Conservation (phyloP, 2,113 vertebrate genomes). For the Puffinus mauretanicus region DNA sequence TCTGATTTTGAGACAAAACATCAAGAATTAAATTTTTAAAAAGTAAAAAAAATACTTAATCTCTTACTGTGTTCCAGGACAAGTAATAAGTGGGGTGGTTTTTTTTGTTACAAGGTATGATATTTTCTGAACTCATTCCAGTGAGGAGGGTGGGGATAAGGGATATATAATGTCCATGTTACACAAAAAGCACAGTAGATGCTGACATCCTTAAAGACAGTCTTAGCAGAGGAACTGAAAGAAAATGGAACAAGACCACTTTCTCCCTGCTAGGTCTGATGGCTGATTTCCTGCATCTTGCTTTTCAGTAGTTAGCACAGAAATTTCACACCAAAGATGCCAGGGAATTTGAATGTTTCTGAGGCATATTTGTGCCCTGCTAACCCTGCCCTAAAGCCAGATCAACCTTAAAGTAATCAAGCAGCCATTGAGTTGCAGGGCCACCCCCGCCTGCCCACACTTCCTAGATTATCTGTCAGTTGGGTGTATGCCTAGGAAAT, state of each 20-base stretch:
- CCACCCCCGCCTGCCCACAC: not conserved
- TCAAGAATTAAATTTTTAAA: not conserved
- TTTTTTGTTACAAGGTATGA: not conserved
- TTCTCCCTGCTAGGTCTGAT: not conserved
- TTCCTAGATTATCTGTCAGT: not conserved
- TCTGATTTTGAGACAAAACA: not conserved
- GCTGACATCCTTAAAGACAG: not conserved
- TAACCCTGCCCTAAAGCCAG: not conserved
- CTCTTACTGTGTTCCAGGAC: not conserved
- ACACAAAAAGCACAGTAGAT: not conserved
- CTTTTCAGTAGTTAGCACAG: not conserved
- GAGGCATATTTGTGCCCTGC: not conserved
- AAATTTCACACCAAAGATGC: not conserved
- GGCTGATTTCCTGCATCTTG: not conserved
- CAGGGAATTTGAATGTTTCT: not conserved
- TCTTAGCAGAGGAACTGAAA: not conserved
- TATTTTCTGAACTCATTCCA: not conserved
- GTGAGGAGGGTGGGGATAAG: not conserved
- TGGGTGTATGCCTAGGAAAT: not conserved
- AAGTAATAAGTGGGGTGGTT: not conserved
- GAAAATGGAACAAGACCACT: not conserved
- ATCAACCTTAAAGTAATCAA: not conserved
- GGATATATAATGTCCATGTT: not conserved
- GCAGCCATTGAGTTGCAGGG: not conserved
- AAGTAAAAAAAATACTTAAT: fast-evolving